Conservation (phyloP, 2,888 invertebrate genomes). For the Hemaris fuciformis region DNA sequence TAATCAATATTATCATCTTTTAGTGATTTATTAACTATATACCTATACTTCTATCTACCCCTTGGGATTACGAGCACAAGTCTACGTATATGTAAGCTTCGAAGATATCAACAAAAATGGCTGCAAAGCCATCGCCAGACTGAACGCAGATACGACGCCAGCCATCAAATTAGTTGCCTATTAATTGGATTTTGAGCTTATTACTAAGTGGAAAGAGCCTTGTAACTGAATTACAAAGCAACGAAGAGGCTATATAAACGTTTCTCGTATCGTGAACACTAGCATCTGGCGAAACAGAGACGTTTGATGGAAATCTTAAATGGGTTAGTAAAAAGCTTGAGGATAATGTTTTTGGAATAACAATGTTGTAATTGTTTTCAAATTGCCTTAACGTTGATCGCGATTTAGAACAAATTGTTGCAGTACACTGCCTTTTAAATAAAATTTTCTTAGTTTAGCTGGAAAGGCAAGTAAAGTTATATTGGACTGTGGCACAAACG, state of each 20-base stretch:
- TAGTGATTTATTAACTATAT: no score
- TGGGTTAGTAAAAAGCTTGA: not conserved
- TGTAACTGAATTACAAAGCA: not conserved
- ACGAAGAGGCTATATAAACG: not conserved
- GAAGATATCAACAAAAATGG: no score
- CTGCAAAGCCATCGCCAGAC: no score
- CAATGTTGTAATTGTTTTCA: not conserved
- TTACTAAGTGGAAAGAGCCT: not conserved
- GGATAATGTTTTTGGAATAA: not conserved
- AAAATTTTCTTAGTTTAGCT: no score
- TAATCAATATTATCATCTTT: no score
- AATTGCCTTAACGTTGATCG: not conserved
- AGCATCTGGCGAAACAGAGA: not conserved
- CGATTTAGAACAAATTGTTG: not conserved
- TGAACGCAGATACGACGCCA: not conserved
- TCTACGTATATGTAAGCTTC: no score
- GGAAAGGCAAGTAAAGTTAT: no score
- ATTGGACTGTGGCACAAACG: no score
- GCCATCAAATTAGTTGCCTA: not conserved
- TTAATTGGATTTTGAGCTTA: not conserved
- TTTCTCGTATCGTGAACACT: not conserved
- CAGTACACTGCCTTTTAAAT: no score
- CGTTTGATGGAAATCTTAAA: conserved; percentile 6
- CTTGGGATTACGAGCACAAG: no score
- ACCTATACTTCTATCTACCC: no score